These are phyloP conservation scores for Zygogramma bicolorata DNA, from an alignment of 2,888 invertebrate genomes.

Conservation along the genomic window DNA sequence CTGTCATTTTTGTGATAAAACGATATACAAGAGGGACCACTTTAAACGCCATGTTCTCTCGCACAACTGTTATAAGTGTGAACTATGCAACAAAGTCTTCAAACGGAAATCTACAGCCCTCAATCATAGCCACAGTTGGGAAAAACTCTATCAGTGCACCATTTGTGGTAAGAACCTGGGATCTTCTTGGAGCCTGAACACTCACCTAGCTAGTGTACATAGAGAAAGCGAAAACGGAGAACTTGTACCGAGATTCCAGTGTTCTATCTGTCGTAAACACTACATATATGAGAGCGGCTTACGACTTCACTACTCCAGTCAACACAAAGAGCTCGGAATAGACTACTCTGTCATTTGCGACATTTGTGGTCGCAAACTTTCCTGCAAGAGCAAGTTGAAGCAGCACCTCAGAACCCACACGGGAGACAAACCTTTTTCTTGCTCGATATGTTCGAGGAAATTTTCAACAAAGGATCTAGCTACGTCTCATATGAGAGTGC, in stretches of 20 bases:
- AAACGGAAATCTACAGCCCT: slow-evolving; percentile 36
- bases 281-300: slow-evolving; percentile 60
- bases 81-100: slow-evolving; percentile 60
- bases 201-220: slow-evolving; percentile 59
- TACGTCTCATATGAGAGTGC: slow-evolving; percentile 56
- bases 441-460: slow-evolving; percentile 59
- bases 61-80: slow-evolving; percentile 62
- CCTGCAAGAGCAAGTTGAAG: slow-evolving; percentile 48
- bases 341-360: slow-evolving; percentile 65
- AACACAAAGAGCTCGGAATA: slow-evolving; percentile 58
- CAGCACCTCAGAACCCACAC: slow-evolving; percentile 59
- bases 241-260: slow-evolving; percentile 61
- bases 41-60: slow-evolving; percentile 62
- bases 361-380: slow-evolving; percentile 53
- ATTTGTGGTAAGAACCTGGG: slow-evolving; percentile 50
- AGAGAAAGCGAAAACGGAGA: slow-evolving; percentile 61
- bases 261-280: slow-evolving; percentile 67
- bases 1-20: slow-evolving; percentile 55
- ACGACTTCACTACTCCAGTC: slow-evolving; percentile 62
- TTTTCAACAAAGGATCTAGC: slow-evolving; percentile 61
- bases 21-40: slow-evolving; percentile 49
- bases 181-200: slow-evolving; percentile 52
- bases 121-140: slow-evolving; percentile 50
- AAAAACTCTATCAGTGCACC: slow-evolving; percentile 58
- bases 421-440: slow-evolving; percentile 60